These are phyloP conservation scores for Catalaphyllia jardinei DNA, from an alignment of 64 coral and sea anemone genomes.

Conservation along the genomic window DNA sequence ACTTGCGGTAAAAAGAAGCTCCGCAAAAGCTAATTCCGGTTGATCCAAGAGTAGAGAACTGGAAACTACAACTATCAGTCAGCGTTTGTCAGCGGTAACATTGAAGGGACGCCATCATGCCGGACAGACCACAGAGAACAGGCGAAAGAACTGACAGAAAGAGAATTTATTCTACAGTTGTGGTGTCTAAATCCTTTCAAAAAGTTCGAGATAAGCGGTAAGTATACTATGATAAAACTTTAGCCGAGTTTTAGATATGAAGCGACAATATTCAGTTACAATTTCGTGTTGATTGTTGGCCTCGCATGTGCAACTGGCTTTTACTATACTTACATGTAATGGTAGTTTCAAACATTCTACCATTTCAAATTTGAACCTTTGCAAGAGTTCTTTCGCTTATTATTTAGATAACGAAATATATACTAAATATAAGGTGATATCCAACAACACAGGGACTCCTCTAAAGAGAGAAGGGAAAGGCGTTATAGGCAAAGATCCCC, in stretches of 20 bases:
- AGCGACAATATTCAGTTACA: not conserved
- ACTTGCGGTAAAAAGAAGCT: not conserved
- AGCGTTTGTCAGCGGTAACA: not conserved
- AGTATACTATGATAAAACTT: not conserved
- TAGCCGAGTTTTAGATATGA: no score
- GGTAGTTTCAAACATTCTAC: no score
- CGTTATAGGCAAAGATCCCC: conserved; percentile 32
- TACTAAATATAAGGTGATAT: not conserved
- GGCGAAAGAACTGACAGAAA: conserved; percentile 17
- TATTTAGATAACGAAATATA: no score
- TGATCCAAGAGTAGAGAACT: not conserved
- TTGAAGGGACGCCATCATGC: conserved; percentile 31
- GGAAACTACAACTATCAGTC: not conserved
- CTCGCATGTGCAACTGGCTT: no score
- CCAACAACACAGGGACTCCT: not conserved
- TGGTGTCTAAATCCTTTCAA: conserved; percentile 26
- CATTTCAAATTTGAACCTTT: no score
- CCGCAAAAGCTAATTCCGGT: not conserved
- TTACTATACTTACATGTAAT: no score
- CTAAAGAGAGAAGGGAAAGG: conserved; percentile 15
- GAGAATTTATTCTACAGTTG: conserved; percentile 19
- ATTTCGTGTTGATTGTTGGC: no score
- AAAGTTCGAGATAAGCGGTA: conserved; percentile 34
- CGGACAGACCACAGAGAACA: conserved; percentile 21
- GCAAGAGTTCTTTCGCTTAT: no score